These are phyloP conservation scores for Diplazon laetatorius DNA, from an alignment of 2,888 invertebrate genomes.

Conservation along the genomic window DNA sequence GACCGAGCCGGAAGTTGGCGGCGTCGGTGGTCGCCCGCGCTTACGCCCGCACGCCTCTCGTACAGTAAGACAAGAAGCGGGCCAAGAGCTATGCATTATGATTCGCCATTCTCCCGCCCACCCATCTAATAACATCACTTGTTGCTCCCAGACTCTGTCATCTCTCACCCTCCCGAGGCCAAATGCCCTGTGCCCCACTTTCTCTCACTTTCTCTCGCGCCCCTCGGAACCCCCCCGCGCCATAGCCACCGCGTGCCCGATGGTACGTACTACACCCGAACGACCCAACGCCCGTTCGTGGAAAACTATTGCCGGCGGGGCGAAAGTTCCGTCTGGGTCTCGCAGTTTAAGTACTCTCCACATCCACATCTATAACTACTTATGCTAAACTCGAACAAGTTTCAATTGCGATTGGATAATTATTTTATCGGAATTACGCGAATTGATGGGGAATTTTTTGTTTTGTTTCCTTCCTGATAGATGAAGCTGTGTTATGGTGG, in stretches of 20 bases:
- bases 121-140: slow-evolving; percentile 82
- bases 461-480: too few relatives aligned
- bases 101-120: slow-evolving; percentile 75
- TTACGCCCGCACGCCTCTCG: slow-evolving; percentile 29
- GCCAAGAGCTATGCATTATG: slow-evolving; percentile 81
- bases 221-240: neutral
- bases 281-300: slow-evolving; percentile 29
- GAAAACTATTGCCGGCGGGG: slow-evolving; percentile 56
- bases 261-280: slow-evolving; percentile 34
- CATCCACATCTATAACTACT: slow-evolving; percentile 43
- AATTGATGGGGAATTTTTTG: too few relatives aligned
- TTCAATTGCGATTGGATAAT: too few relatives aligned
- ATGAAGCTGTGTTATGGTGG: too few relatives aligned
- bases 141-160: slow-evolving; percentile 74
- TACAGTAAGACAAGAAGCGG: slow-evolving; percentile 74
- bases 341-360: slow-evolving; percentile 2
- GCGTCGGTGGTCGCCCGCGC: slow-evolving; percentile 50
- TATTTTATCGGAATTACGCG: too few relatives aligned
- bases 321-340: slow-evolving; percentile 49
- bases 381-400: neutral
- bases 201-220: slow-evolving; percentile 38
- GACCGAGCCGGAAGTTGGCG: slow-evolving; percentile 61
- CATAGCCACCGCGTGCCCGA: slow-evolving; percentile 34
- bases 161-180: slow-evolving; percentile 45
- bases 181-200: slow-evolving; percentile 31